Conservation (phyloP, 2,113 vertebrate species). For the Trichechus manatus region DNA sequence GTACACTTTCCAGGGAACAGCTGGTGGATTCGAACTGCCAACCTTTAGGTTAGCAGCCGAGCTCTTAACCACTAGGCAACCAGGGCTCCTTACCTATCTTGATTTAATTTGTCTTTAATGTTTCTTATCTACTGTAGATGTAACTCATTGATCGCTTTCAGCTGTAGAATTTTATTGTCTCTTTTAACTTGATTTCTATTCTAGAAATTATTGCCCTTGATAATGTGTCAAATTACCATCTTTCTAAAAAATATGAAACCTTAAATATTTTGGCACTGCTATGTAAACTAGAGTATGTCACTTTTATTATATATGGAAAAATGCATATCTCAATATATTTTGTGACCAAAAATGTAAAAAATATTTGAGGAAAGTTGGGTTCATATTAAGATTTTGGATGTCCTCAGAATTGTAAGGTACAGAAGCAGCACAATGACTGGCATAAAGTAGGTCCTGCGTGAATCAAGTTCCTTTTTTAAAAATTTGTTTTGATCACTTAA, state of each 20-base stretch:
- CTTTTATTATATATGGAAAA: constrained; percentile 52
- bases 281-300: neutral
- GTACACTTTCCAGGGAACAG: too few species aligned
- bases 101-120: neutral
- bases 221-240: constrained; percentile 11
- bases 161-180: constrained; percentile 20
- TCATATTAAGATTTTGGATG: constrained; percentile 26
- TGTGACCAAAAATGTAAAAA: constrained; percentile 39
- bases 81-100: neutral
- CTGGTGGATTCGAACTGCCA: too few species aligned
- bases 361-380: constrained; percentile 10
- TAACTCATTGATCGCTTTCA: constrained; percentile 49
- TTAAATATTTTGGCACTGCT: neutral
- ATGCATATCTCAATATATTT: neutral
- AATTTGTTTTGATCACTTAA: constrained; percentile 31
- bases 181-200: neutral
- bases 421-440: neutral
- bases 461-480: neutral
- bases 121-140: neutral
- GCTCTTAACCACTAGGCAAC: too few species aligned
- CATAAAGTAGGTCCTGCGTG: neutral
- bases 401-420: neutral
- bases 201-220: constrained; percentile 40
- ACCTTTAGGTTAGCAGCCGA: too few species aligned
- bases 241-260: neutral